Evolutionary conservation across 2,113 vertebrate species (phyloP).

Genomic region (Tamias sibiricus): DNA sequence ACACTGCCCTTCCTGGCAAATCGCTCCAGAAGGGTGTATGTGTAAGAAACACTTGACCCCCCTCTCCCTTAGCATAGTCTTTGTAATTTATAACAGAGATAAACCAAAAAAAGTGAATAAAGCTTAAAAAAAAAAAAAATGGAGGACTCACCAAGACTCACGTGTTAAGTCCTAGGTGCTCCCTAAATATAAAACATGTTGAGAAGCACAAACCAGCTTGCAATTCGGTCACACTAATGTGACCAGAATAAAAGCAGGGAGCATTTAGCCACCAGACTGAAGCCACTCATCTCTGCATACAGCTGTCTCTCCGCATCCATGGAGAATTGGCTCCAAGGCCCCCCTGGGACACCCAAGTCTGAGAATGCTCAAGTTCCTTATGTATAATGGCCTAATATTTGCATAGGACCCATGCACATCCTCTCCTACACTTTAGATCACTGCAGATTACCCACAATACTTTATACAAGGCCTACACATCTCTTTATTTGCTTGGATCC

Average conservation of each 20-base stretch:
- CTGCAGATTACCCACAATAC: not conserved
- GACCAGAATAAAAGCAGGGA: conserved; percentile 9
- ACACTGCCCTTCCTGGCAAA: not conserved
- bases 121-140: not conserved
- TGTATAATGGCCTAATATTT: not conserved
- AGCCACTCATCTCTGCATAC: not conserved
- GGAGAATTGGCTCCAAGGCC: too few species aligned
- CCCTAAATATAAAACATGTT: not conserved
- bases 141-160: not conserved
- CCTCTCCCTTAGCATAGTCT: not conserved
- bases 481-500: too few species aligned
- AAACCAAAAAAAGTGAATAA: not conserved
- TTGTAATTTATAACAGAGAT: not conserved
- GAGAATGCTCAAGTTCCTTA: not conserved
- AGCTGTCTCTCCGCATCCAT: not conserved
- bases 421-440: not conserved
- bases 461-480: not conserved
- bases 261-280: not conserved
- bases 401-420: too few species aligned
- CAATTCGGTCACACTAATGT: not conserved
- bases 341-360: not conserved
- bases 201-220: not conserved
- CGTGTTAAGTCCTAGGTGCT: not conserved
- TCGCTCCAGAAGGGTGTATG: not conserved
- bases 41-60: not conserved